Evolutionary conservation across 1,140 invertebrate species (phyloP).

Genomic region (Metopolophium dirhodum): DNA sequence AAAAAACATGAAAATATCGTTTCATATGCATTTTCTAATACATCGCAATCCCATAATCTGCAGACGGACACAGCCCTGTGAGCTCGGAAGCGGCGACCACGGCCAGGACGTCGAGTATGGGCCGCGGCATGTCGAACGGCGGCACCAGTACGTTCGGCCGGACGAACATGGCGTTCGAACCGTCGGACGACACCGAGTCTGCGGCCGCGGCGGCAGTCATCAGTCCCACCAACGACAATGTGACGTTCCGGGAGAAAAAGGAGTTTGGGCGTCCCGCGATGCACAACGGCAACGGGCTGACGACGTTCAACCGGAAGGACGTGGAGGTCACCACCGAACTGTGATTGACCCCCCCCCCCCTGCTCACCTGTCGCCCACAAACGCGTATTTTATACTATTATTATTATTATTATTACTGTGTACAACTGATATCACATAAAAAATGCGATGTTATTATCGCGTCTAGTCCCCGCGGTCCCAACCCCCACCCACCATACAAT

Average conservation of each 20-base stretch:
- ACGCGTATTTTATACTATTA: neutral
- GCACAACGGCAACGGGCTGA: slow-evolving; percentile 28
- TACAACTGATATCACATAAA: neutral
- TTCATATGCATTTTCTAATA: neutral
- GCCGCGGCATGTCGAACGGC: slow-evolving; percentile 63
- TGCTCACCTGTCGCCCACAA: too few species aligned
- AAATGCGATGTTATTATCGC: slow-evolving; percentile 10
- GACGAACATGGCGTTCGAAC: slow-evolving; percentile 46
- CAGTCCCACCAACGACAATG: slow-evolving; percentile 81
- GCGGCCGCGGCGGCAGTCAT: slow-evolving; percentile 59
- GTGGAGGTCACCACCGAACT: slow-evolving; percentile 52
- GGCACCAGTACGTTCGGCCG: slow-evolving; percentile 66
- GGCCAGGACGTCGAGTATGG: slow-evolving; percentile 77
- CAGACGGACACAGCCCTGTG: slow-evolving; percentile 66
- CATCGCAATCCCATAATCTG: neutral
- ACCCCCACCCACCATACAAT: neutral
- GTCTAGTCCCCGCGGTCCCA: slow-evolving; percentile 5
- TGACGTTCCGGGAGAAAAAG: slow-evolving; percentile 77
- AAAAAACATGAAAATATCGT: neutral
- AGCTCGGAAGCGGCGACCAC: slow-evolving; percentile 82
- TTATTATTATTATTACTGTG: neutral
- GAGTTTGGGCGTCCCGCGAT: slow-evolving; percentile 33
- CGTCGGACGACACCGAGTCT: neutral
- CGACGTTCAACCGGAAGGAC: slow-evolving; percentile 53
- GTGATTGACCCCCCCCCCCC: neutral